Evolutionary conservation across 2,113 vertebrate species (phyloP).

Genomic region (Dryoscopus gambensis): DNA sequence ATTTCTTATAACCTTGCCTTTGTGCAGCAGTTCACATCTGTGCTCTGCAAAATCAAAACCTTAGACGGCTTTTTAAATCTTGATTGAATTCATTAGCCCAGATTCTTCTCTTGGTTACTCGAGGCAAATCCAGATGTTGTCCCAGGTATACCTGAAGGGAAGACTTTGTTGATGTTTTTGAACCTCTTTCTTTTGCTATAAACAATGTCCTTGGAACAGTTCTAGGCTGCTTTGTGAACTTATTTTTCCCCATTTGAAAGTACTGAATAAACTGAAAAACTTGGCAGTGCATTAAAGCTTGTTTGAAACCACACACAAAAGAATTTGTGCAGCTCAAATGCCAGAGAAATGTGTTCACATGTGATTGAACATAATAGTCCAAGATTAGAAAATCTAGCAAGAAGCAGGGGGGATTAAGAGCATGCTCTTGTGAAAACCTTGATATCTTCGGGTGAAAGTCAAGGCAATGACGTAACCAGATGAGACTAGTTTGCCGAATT

Average conservation of each 20-base stretch:
- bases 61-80: not conserved
- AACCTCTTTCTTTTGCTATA: not conserved
- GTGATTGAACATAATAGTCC: not conserved
- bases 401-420: not conserved
- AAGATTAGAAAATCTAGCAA: constrained; percentile 19
- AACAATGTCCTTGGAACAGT: not conserved
- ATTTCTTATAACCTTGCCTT: not conserved
- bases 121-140: not conserved
- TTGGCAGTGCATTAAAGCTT: not conserved
- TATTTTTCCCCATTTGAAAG: not conserved
- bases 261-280: not conserved
- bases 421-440: not conserved
- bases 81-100: not conserved
- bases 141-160: not conserved
- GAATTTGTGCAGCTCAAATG: not conserved
- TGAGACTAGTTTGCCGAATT: not conserved
- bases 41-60: not conserved
- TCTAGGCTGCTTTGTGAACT: not conserved
- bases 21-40: not conserved
- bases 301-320: constrained; percentile 26
- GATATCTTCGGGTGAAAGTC: not conserved
- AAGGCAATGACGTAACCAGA: not conserved
- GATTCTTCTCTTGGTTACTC: not conserved
- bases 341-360: not conserved
- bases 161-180: not conserved